Evolutionary conservation across 2,797 vertebrate genomes (phyloP).

Genomic region (Pelochelys cantorii): DNA sequence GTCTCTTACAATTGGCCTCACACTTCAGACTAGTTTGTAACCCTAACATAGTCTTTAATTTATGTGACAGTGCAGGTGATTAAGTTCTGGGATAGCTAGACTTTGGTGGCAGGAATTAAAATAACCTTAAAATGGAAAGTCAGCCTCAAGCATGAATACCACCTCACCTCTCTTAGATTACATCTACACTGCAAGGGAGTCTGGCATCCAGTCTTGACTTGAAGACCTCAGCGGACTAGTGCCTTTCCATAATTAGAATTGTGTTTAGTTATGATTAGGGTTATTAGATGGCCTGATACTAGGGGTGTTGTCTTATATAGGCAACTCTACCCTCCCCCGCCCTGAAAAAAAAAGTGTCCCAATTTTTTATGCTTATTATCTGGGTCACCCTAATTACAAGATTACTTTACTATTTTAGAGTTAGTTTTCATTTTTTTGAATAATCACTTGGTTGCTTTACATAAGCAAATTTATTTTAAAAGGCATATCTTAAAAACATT

Average conservation of each 20-base stretch:
- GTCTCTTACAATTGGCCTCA: background rate
- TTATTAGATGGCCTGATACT: background rate
- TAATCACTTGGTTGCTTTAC: constrained; percentile 25
- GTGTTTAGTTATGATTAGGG: background rate
- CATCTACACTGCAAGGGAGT: too few species aligned
- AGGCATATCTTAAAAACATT: background rate
- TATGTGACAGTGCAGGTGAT: background rate
- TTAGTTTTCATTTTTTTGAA: background rate
- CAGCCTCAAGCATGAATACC: background rate
- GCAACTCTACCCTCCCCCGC: background rate
- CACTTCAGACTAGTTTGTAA: background rate
- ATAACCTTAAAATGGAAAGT: background rate
- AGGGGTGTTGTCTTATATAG: background rate
- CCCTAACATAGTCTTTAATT: background rate
- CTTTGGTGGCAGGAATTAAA: background rate
- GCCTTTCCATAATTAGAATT: background rate
- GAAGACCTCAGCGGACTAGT: background rate
- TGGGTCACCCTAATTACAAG: background rate
- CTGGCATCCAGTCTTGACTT: too few species aligned
- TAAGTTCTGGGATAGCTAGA: background rate
- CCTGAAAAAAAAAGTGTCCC: background rate
- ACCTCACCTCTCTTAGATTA: too few species aligned
- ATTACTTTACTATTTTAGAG: background rate
- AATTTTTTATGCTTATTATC: background rate
- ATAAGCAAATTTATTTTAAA: constrained; percentile 27